Evolutionary conservation across 2,888 invertebrate species (phyloP).

Genomic region (Parnassius mnemosyne): DNA sequence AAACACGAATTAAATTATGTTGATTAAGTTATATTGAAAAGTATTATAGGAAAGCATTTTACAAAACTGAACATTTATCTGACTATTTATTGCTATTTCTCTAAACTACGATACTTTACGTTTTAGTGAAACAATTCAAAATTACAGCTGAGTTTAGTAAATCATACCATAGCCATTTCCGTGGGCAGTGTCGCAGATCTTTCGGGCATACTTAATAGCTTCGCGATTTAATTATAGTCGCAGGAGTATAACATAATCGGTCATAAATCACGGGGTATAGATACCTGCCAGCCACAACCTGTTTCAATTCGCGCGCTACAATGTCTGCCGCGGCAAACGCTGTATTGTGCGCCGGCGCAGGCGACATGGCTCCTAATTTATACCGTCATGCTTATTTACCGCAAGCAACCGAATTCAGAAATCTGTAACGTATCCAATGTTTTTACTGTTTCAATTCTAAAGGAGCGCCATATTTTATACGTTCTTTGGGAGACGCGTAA

Average conservation of each 20-base stretch:
- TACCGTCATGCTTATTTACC: conserved; percentile 74
- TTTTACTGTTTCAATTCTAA: conserved; percentile 56
- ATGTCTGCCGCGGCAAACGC: conserved; percentile 51
- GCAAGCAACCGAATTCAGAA: conserved; percentile 56
- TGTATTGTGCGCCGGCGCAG: conserved; percentile 58
- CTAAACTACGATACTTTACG: conserved; percentile 5
- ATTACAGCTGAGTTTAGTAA: conserved; percentile 54
- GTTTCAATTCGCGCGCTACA: conserved; percentile 76
- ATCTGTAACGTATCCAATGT: conserved; percentile 55
- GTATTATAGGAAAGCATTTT: conserved; percentile 4
- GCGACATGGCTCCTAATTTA: conserved; percentile 68
- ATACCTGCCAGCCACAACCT: conserved; percentile 77
- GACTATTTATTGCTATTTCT: conserved; percentile 11
- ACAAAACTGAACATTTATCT: conserved; percentile 4
- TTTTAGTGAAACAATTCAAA: conserved; percentile 45
- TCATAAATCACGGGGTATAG: conserved; percentile 73
- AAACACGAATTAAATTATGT: conserved; percentile 28
- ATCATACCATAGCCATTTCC: conserved; percentile 53
- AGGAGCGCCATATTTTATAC: conserved; percentile 57
- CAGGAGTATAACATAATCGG: conserved; percentile 71
- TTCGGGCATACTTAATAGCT: conserved; percentile 66
- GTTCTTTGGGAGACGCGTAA: conserved; percentile 5
- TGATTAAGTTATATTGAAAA: conserved; percentile 19
- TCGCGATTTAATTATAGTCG: conserved; percentile 73
- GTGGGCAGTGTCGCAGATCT: conserved; percentile 67